Base-by-base conservation (phyloP, 2,888 invertebrate species). In the Acleris laterana region DNA sequence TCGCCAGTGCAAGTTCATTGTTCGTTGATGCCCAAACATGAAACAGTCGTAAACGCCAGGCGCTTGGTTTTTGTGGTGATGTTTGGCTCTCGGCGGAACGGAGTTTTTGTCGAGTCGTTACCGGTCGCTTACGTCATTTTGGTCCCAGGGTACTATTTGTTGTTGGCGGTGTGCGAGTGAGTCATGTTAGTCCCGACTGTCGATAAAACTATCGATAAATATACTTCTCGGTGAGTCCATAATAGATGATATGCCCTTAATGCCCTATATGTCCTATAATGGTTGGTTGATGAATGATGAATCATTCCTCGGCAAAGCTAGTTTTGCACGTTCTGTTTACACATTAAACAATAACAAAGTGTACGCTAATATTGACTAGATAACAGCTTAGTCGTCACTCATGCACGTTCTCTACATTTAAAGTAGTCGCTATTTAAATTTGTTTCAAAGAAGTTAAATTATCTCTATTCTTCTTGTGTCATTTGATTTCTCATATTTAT, bases 1-100 rank as follows among this genome's bases (percentile, higher is more conserved):
- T 91, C 85, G 87, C 87, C 88, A 84, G 78, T 87, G 85, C 89
- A 90, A 89, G 92, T 92, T 93, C 92, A 92, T 93, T 93, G 92
- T 93, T 92, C 91, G 82, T 74, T 56, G 63, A 22, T 61, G 68
- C 53, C 69, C 72, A 76, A 79, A 74, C 75, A 76, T 71, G 70
- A 77, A 80, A 70, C 74, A 71, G 90, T 75, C 87, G 77, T 87
- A 91, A 89, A 78, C 84, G 89, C 86, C 90, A 76, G 77, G 79
- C 81, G 82, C 78, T 84, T 77, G 67, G 77, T 81, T 90, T 90
- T 88, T 87, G 80, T 83, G 70, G 63, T 70, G 68, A 81, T 77
- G 76, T 84, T 86, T 82, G 84, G 83, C 82, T 83, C 84, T 85
- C 82, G 69, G 71, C 66, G 69, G 77, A 82, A 78, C 80, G 82